Percentiles rank a stretch among this genome's conserved stretches.
Conservation (phyloP, 2,888 invertebrate species). For the Sceliomorpha sp. region DNA sequence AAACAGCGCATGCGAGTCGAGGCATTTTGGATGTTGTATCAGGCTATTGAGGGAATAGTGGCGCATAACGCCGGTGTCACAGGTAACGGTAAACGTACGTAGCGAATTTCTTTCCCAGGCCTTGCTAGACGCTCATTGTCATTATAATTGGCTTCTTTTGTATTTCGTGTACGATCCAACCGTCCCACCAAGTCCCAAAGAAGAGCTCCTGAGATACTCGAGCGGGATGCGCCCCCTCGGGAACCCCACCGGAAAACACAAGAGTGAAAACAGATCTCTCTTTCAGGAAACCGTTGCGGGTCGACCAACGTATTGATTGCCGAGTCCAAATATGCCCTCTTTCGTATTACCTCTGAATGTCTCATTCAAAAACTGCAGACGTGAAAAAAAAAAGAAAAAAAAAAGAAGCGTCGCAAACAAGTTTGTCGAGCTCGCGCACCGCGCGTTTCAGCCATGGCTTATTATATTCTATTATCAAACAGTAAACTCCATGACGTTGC, state of each 20-base stretch:
- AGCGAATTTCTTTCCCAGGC: constrained; percentile 77
- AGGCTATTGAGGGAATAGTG: constrained; percentile 63
- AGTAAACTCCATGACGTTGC: constrained; percentile 2
- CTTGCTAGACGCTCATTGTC: constrained; percentile 74
- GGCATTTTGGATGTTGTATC: constrained; percentile 36
- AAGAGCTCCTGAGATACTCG: constrained; percentile 68
- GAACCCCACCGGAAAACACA: constrained; percentile 70
- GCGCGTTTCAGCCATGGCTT: neutral
- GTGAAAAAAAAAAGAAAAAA: constrained; percentile 25
- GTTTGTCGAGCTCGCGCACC: constrained; percentile 18
- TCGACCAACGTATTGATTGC: constrained; percentile 56
- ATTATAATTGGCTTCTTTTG: constrained; percentile 79
- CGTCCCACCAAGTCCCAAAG: constrained; percentile 61
- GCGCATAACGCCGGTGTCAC: constrained; percentile 67
- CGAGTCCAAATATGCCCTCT: constrained; percentile 41
- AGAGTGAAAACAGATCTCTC: constrained; percentile 69
- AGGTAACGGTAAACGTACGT: constrained; percentile 68
- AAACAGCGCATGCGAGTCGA: constrained; percentile 16
- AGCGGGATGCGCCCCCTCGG: constrained; percentile 69
- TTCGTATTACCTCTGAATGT: constrained; percentile 35
- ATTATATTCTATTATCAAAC: constrained; percentile 25
- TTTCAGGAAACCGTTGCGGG: constrained; percentile 61
- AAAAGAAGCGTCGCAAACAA: constrained; percentile 23
- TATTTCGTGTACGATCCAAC: constrained; percentile 75
- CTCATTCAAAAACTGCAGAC: constrained; percentile 27